Evolutionary conservation across 2,888 invertebrate species (phyloP).

Genomic region (Ornithoptera alexandrae): DNA sequence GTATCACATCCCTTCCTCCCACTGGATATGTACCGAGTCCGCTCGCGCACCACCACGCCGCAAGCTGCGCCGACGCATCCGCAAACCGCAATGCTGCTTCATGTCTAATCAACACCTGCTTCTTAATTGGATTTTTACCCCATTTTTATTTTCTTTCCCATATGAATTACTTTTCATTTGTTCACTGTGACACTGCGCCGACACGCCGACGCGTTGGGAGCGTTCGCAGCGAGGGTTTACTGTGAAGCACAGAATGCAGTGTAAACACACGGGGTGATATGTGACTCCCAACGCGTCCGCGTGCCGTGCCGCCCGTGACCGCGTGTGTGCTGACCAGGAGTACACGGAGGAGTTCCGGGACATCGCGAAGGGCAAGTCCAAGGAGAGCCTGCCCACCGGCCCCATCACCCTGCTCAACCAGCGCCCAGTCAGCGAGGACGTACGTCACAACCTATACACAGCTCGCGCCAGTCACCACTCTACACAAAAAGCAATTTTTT

Average conservation of each 20-base stretch:
- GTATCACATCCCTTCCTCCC: too few relatives aligned
- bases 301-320: slow-evolving; percentile 64
- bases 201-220: slow-evolving; percentile 69
- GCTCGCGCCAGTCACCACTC: slow-evolving; percentile 25
- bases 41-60: too few relatives aligned
- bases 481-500: not conserved
- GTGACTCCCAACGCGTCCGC: slow-evolving; percentile 50
- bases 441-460: slow-evolving; percentile 76
- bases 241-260: not conserved
- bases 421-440: slow-evolving; percentile 95
- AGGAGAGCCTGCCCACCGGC: slow-evolving; percentile 94
- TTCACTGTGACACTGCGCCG: slow-evolving; percentile 65
- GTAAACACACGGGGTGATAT: not conserved
- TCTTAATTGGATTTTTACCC: slow-evolving; percentile 61
- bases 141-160: slow-evolving; percentile 49
- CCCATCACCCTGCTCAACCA: slow-evolving; percentile 97
- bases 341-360: slow-evolving; percentile 98
- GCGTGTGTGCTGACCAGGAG: slow-evolving; percentile 84
- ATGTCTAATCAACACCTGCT: slow-evolving; percentile 61
- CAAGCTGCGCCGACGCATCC: slow-evolving; percentile 25
- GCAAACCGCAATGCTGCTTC: slow-evolving; percentile 38
- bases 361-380: slow-evolving; percentile 96
- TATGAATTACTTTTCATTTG: slow-evolving; percentile 39
- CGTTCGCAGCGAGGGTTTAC: slow-evolving; percentile 45
- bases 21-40: too few relatives aligned